A percentile compares a stretch with the other conserved stretches of the same genome.
Conservation (phyloP, 2,113 vertebrate genomes). For the Silurus glanis region DNA sequence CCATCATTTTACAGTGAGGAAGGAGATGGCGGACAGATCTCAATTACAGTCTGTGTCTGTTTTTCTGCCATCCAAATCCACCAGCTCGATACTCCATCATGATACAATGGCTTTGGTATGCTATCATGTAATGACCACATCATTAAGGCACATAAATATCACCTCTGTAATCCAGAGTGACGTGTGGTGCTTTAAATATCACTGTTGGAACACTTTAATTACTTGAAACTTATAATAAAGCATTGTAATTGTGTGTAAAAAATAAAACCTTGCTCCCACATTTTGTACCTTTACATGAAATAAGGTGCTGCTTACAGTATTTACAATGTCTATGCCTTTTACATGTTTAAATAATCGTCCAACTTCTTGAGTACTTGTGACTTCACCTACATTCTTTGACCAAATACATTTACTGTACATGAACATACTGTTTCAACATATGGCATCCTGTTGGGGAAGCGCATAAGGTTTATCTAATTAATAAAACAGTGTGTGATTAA, state of each 20-base stretch:
- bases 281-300: slow-evolving; percentile 23
- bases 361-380: neutral
- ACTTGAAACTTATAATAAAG: slow-evolving; percentile 43
- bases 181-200: slow-evolving; percentile 29
- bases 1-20: slow-evolving; percentile 22
- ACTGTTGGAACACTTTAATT: slow-evolving; percentile 7
- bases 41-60: slow-evolving; percentile 53
- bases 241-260: slow-evolving; percentile 25
- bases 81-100: slow-evolving; percentile 41
- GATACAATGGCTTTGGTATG: slow-evolving; percentile 49
- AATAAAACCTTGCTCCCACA: neutral
- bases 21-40: slow-evolving; percentile 26
- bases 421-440: neutral
- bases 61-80: slow-evolving; percentile 39
- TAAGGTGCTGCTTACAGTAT: neutral
- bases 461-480: neutral
- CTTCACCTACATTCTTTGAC: too few species aligned
- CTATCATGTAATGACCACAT: slow-evolving; percentile 34
- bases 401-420: neutral
- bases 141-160: slow-evolving; percentile 49
- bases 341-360: neutral
- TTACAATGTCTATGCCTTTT: neutral
- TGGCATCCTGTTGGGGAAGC: neutral
- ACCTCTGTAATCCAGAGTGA: slow-evolving; percentile 26
- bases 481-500: neutral